Conservation (phyloP, 1,140 invertebrate species). For the Zeugodacus cucurbitae region DNA sequence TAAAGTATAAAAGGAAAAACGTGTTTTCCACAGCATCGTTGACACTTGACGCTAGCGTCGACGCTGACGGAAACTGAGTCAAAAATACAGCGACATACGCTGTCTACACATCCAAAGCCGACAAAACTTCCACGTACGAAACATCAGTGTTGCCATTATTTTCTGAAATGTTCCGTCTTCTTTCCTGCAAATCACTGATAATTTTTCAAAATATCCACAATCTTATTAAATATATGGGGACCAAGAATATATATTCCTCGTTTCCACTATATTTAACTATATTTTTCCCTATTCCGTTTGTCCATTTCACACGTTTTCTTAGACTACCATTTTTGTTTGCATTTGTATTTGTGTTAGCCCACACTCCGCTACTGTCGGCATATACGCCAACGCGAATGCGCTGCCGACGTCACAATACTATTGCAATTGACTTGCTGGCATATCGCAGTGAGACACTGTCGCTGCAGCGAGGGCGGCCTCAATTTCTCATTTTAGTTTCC, state of each 20-base stretch:
- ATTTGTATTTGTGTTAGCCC: slow-evolving; percentile 26
- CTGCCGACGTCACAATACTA: not conserved
- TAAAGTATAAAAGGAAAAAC: slow-evolving; percentile 40
- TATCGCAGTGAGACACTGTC: not conserved
- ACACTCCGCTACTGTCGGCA: not conserved
- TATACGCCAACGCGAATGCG: not conserved
- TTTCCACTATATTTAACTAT: not conserved
- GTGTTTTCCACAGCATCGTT: slow-evolving; percentile 40
- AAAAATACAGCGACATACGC: not conserved
- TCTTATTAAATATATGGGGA: not conserved
- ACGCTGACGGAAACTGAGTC: not conserved
- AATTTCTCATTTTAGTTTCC: not conserved
- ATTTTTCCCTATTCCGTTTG: not conserved
- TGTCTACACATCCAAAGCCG: not conserved
- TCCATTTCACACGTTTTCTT: not conserved
- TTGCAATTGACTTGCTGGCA: slow-evolving; percentile 20
- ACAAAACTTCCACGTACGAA: slow-evolving; percentile 34
- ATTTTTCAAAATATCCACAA: not conserved
- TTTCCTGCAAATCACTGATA: not conserved
- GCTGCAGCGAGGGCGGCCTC: slow-evolving; percentile 25
- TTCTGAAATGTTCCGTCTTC: not conserved
- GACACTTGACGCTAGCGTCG: not conserved
- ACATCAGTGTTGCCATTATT: slow-evolving; percentile 28
- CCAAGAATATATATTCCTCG: not conserved
- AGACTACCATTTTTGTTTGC: not conserved